These are phyloP conservation scores for Drosophila trapezifrons DNA, from an alignment of 1,140 invertebrate species.

Conservation along the genomic window DNA sequence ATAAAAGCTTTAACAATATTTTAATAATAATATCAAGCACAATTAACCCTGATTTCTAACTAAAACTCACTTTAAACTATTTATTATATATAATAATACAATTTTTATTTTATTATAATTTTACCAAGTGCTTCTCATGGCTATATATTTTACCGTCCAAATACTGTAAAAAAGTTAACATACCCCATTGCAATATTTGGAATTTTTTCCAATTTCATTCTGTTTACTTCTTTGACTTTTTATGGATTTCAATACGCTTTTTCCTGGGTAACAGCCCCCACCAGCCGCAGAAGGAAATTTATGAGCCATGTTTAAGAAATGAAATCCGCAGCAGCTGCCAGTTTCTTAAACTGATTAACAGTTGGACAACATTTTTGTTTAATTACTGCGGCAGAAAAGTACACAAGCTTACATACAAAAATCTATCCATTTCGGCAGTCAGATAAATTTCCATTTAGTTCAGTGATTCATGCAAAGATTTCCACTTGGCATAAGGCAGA, in stretches of 20 bases:
- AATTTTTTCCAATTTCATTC: conserved; percentile 31
- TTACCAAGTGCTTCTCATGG: background rate
- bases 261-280: conserved; percentile 24
- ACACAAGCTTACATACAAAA: background rate
- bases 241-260: conserved; percentile 61
- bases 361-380: conserved; percentile 54
- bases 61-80: background rate
- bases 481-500: conserved; percentile 42
- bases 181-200: background rate
- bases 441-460: conserved; percentile 28
- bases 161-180: background rate
- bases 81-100: background rate
- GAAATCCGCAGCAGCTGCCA: conserved; percentile 42
- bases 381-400: conserved; percentile 74
- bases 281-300: conserved; percentile 45
- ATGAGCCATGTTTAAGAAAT: conserved; percentile 70
- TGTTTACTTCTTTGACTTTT: conserved; percentile 40
- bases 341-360: conserved; percentile 64
- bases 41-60: background rate
- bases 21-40: too few species aligned
- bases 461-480: conserved; percentile 37
- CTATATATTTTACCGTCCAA: background rate
- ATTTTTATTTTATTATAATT: background rate
- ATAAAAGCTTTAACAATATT: too few species aligned
- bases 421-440: conserved; percentile 18